Evolutionary conservation across 2,113 vertebrate genomes (phyloP).

Genomic region (Mesitornis unicolor): DNA sequence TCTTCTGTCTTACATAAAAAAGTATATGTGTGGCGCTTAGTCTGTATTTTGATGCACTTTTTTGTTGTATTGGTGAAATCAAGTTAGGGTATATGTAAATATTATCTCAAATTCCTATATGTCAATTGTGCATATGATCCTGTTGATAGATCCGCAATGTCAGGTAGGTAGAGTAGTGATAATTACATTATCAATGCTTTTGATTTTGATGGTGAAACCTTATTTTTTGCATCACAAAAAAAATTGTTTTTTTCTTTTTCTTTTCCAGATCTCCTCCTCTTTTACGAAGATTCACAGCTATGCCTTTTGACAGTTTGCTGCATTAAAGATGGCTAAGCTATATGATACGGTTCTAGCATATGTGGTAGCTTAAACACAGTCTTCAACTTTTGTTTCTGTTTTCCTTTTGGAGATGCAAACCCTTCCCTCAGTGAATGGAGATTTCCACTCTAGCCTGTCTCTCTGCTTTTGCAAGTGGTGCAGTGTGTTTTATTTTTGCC

Average conservation of each 20-base stretch:
- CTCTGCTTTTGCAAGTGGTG: constrained; percentile 24
- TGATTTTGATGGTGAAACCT: not conserved
- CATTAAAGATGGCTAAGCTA: not conserved
- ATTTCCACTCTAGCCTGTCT: constrained; percentile 20
- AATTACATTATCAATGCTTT: not conserved
- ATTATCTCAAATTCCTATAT: not conserved
- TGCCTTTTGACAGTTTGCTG: not conserved
- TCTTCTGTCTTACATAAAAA: not conserved
- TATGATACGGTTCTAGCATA: not conserved
- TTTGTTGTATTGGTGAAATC: not conserved
- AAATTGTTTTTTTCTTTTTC: too few relatives aligned
- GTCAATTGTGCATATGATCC: not conserved
- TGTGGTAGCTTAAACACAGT: not conserved
- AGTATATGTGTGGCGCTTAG: not conserved
- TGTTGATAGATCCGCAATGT: not conserved
- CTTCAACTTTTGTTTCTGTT: not conserved
- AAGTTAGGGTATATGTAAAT: not conserved
- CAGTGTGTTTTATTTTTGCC: constrained; percentile 30
- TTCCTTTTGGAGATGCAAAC: not conserved
- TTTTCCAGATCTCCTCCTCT: not conserved
- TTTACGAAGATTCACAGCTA: not conserved
- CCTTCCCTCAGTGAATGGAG: not conserved
- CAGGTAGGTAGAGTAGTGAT: not conserved
- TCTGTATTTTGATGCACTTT: not conserved
- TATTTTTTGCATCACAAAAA: not conserved